These are phyloP conservation scores for Pelobates cultripes DNA, from an alignment of 2,797 vertebrate species.

Conservation along the genomic window DNA sequence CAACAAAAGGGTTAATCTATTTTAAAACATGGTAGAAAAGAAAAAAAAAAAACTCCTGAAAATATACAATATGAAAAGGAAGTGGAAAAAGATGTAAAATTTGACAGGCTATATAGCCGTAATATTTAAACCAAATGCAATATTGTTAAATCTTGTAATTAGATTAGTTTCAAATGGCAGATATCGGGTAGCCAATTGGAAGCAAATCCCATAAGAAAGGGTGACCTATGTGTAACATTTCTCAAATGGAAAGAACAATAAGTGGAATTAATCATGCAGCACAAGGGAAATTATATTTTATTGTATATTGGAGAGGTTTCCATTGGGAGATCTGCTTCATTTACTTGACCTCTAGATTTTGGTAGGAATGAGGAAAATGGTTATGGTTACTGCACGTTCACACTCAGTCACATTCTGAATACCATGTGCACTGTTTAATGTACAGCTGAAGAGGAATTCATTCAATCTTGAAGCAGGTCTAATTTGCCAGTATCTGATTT, in stretches of 20 bases:
- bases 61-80: neutral
- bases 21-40: neutral
- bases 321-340: constrained; percentile 41
- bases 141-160: constrained; percentile 12
- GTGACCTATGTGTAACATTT: constrained; percentile 51
- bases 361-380: neutral
- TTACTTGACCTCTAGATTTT: constrained; percentile 47
- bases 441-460: neutral
- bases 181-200: constrained; percentile 17
- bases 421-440: neutral
- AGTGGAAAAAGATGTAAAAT: too few relatives aligned
- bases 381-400: neutral
- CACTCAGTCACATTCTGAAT: neutral
- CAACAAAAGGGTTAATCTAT: too few relatives aligned
- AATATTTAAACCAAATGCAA: constrained; percentile 36
- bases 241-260: constrained; percentile 25
- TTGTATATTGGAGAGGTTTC: constrained; percentile 14
- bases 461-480: neutral
- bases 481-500: neutral
- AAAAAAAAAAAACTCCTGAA: neutral
- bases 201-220: constrained; percentile 41
- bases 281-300: constrained; percentile 45
- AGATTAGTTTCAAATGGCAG: constrained; percentile 16
- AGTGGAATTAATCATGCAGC: constrained; percentile 38
- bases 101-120: constrained; percentile 21